Evolutionary conservation across 2,113 vertebrate species (phyloP).

Genomic region (Podarcis cretensis): DNA sequence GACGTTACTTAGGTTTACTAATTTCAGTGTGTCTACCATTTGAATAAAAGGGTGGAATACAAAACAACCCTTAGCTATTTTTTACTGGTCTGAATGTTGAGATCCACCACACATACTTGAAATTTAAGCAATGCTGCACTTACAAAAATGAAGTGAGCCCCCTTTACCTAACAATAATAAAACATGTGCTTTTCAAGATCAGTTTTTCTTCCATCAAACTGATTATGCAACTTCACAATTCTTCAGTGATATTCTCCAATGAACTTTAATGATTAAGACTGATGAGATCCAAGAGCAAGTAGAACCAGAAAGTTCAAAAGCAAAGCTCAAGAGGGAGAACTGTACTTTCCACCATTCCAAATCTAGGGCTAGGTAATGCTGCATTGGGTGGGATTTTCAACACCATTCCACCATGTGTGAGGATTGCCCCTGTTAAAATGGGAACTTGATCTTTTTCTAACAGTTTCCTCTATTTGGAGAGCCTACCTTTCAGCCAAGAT

Average conservation of each 20-base stretch:
- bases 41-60: no score
- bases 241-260: not conserved
- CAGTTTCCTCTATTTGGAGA: not conserved
- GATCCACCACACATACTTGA: not conserved
- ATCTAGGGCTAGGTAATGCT: not conserved
- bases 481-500: not conserved
- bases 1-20: no score
- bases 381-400: not conserved
- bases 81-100: not conserved
- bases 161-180: not conserved
- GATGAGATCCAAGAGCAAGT: not conserved
- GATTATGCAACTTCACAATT: no score
- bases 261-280: not conserved
- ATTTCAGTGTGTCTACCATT: no score
- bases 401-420: not conserved
- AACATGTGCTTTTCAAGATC: not conserved
- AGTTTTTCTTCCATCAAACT: not conserved
- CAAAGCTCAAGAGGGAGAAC: no score
- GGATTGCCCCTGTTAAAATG: not conserved
- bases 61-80: not conserved
- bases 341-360: not conserved
- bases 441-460: not conserved
- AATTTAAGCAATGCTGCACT: not conserved
- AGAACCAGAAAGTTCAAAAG: not conserved
- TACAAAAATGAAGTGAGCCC: not conserved